These are phyloP conservation scores for Stercorarius parasiticus DNA, from an alignment of 2,113 vertebrate species.

Conservation along the genomic window DNA sequence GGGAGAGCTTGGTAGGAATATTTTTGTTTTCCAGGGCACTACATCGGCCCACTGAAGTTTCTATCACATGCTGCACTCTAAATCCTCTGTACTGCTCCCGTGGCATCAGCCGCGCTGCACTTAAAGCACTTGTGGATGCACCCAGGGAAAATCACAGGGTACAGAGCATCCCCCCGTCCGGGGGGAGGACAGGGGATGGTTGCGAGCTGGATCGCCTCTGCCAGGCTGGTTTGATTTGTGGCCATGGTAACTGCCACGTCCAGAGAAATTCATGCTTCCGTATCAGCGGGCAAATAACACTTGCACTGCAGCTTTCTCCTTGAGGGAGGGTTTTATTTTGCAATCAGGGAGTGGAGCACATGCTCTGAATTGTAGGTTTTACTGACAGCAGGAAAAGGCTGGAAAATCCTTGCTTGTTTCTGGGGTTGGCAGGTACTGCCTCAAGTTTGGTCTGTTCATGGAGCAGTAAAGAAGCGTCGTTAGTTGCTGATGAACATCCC, in stretches of 20 bases:
- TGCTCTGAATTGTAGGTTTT: background rate
- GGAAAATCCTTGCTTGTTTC: background rate
- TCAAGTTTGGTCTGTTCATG: background rate
- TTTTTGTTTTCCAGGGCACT: background rate
- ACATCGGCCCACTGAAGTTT: background rate
- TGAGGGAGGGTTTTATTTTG: background rate
- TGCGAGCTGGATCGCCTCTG: background rate
- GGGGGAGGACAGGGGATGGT: accelerated
- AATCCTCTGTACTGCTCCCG: accelerated
- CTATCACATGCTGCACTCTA: no score
- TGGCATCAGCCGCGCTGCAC: background rate
- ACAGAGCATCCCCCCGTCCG: accelerated
- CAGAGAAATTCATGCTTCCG: background rate
- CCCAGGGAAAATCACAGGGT: accelerated
- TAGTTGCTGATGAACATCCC: background rate
- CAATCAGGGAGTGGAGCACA: background rate
- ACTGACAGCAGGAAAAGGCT: background rate
- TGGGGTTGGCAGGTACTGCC: background rate
- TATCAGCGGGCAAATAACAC: background rate
- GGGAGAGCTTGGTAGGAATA: background rate
- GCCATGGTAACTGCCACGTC: background rate
- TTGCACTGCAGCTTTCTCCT: background rate
- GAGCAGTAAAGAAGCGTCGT: background rate
- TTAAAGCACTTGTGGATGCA: background rate
- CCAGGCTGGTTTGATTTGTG: background rate